Evolutionary conservation across 2,888 invertebrate genomes (phyloP), one percentile per base, ranked within the genome.

Genomic region (Apodemia zela): DNA sequence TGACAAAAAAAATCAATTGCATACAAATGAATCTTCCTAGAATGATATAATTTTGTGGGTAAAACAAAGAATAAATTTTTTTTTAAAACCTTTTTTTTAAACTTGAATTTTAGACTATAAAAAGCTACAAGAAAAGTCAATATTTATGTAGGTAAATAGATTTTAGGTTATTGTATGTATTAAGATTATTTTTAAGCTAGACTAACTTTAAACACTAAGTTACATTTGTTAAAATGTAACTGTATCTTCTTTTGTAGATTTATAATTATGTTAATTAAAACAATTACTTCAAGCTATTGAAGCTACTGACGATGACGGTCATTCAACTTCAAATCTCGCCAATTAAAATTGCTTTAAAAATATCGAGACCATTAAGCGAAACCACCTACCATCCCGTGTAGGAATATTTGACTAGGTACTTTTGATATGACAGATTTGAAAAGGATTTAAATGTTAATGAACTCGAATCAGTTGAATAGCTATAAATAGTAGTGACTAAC

Each of bases 401-500:
- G 8, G 33, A 8, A 33, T 33, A 33, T 33, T 8, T 33, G 8
- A 33, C 33, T 51, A n/a, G n/a, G n/a, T n/a, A 18, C 21, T 51
- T 10, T 42, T 15, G 15, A 54, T 51, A 21, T 38, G 21, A 21
- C 29, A 63, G 69, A 70, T 69, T 73, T 70, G 69, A 63, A 66
- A 73, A 73, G 73, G 72, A 76, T 60, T 66, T 66, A 72, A 72
- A 74, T 82, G 83, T 69, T 80, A 87, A 86, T 76, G 87, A 85
- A 84, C 85, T 72, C 75, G 69, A 67, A 85, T 84, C 80, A 77
- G 74, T 70, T 71, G 68, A 51, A 63, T 59, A 47, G 72, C 82
- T 84, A 70, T 79, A 84, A 82, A 87, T 89, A 89, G 86, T 75
- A 69, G 75, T 85, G 87, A 89, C 83, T 82, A 82, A 87, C 77